Percentiles rank a stretch among this genome's conserved stretches.
These are phyloP conservation scores for Idaea biselata DNA, from an alignment of 2,888 invertebrate genomes.

Conservation along the genomic window DNA sequence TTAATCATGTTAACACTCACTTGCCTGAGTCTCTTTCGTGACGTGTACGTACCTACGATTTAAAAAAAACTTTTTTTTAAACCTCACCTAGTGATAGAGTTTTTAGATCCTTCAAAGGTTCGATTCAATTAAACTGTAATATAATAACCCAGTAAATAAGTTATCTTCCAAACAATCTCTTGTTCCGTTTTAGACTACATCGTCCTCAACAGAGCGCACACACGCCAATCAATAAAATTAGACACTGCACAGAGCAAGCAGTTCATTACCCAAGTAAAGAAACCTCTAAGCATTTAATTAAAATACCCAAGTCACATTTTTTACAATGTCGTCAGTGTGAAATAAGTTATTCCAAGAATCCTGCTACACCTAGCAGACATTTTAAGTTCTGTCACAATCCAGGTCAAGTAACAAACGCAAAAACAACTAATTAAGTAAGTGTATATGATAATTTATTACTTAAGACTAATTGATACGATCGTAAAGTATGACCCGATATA, in stretches of 20 bases:
- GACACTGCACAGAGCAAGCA: neutral
- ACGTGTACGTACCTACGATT: neutral
- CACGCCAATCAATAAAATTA: neutral
- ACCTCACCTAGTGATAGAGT: no score
- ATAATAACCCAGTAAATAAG: no score
- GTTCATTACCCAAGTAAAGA: neutral
- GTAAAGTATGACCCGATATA: slow-evolving; percentile 34
- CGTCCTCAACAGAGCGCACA: neutral
- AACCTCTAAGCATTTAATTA: slow-evolving; percentile 2
- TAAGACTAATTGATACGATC: slow-evolving; percentile 44
- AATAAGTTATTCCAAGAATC: slow-evolving; percentile 27
- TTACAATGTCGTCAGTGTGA: slow-evolving; percentile 13
- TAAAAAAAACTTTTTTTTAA: no score
- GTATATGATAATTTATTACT: slow-evolving; percentile 38
- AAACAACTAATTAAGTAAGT: slow-evolving; percentile 46
- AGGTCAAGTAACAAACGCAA: slow-evolving; percentile 40
- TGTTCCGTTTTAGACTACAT: neutral
- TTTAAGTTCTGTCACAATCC: slow-evolving; percentile 17
- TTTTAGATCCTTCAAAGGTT: no score
- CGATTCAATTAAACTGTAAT: no score
- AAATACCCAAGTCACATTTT: slow-evolving; percentile 8
- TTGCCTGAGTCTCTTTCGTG: neutral
- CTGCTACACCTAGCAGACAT: slow-evolving; percentile 30
- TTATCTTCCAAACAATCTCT: neutral
- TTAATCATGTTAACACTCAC: neutral